phyloP scores from a whole-genome alignment of 1,140 invertebrate species.

The Maconellicoccus hirsutus region DNA sequence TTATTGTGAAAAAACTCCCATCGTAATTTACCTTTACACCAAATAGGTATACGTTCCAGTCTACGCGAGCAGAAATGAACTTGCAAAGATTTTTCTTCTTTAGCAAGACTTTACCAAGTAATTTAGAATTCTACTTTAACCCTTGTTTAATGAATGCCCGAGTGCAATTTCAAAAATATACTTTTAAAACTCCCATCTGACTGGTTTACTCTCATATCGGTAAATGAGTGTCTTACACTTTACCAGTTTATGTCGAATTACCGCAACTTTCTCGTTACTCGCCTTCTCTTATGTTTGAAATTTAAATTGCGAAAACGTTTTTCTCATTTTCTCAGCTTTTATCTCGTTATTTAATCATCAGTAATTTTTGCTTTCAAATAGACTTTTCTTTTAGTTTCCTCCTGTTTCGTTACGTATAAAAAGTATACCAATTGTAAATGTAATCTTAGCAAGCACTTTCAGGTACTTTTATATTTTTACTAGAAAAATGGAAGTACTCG shows the following conservation, averaged over 20 bases:
- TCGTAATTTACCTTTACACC: no score
- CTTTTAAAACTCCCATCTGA: neutral
- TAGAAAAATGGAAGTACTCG: no score
- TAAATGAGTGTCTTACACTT: neutral
- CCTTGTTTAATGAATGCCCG: neutral
- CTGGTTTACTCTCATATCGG: neutral
- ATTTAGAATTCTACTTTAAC: neutral
- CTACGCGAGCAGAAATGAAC: no score
- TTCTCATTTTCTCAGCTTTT: neutral
- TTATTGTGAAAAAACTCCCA: no score
- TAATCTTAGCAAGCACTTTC: no score
- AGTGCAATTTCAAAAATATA: neutral
- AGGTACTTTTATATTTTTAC: no score
- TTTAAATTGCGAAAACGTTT: conserved; percentile 4
- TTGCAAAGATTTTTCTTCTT: neutral
- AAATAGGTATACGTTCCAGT: no score
- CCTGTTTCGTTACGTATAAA: no score
- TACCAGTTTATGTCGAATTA: neutral
- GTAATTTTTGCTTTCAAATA: conserved; percentile 5
- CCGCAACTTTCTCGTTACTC: neutral
- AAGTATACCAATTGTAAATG: no score
- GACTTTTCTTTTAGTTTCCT: neutral
- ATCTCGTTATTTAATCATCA: conserved; percentile 10
- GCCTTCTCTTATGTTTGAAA: neutral
- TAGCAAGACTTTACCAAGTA: neutral